phyloP scores from a whole-genome alignment of 2,797 vertebrate species.

The Anguilla anguilla region DNA sequence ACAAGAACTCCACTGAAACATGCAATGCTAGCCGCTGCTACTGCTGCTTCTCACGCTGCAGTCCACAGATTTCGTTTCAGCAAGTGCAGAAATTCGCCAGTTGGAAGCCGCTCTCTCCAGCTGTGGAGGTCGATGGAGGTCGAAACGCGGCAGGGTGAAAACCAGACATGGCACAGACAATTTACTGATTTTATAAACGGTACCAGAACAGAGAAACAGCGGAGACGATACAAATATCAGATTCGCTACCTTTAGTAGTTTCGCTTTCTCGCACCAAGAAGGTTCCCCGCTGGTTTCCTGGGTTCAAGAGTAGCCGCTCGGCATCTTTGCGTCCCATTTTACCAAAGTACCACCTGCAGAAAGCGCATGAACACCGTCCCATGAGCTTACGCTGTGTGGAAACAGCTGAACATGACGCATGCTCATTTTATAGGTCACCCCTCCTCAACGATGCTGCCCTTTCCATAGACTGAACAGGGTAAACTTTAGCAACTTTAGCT shows the following conservation, averaged over 20 bases:
- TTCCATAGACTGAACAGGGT: background rate
- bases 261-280: slow-evolving; percentile 95
- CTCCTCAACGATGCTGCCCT: background rate
- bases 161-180: background rate
- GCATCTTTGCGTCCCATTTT: slow-evolving; percentile 98
- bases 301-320: slow-evolving; percentile 89
- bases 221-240: background rate
- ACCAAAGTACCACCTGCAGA: slow-evolving; percentile 92
- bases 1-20: background rate
- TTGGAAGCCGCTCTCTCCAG: background rate
- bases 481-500: background rate
- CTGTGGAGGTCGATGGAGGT: background rate
- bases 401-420: background rate
- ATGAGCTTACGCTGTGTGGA: background rate
- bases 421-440: background rate
- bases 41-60: background rate
- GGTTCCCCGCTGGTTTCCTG: slow-evolving; percentile 90
- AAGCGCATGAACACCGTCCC: background rate
- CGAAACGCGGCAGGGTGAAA: background rate
- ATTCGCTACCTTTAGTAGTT: slow-evolving; percentile 89
- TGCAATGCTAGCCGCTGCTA: background rate
- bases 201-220: background rate
- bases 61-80: background rate
- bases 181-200: background rate
- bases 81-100: background rate